phyloP scores from a whole-genome alignment of 2,888 invertebrate genomes.

The Entomobrya proxima region DNA sequence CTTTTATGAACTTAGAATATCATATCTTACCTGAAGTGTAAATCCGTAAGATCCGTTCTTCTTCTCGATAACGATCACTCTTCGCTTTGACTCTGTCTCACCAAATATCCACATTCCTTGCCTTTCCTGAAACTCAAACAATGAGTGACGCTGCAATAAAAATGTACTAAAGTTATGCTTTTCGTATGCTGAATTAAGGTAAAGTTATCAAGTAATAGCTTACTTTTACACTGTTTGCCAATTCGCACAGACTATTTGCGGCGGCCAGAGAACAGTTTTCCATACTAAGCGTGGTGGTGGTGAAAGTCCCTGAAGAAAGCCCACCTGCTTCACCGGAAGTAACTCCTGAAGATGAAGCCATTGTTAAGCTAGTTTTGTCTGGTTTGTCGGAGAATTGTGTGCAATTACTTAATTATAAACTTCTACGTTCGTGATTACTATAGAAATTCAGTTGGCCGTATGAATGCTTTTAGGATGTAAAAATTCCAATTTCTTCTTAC shows the following conservation, averaged over 20 bases:
- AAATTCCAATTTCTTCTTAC: too few relatives aligned
- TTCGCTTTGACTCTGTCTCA: slow-evolving; percentile 79
- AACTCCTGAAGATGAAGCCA: neutral
- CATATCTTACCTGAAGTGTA: slow-evolving; percentile 85
- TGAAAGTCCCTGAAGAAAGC: slow-evolving; percentile 47
- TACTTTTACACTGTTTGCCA: slow-evolving; percentile 70
- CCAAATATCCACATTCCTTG: slow-evolving; percentile 75
- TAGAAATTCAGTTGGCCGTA: too few relatives aligned
- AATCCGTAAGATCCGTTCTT: slow-evolving; percentile 95
- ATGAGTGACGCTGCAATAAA: neutral
- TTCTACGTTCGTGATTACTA: too few relatives aligned
- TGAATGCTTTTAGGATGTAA: too few relatives aligned
- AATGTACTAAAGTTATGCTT: neutral
- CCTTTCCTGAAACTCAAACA: slow-evolving; percentile 58
- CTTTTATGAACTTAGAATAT: neutral
- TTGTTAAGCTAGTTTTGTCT: neutral
- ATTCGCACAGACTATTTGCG: slow-evolving; percentile 67
- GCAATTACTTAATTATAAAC: neutral
- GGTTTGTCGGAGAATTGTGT: too few relatives aligned
- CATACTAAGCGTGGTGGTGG: slow-evolving; percentile 59
- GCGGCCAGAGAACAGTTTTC: slow-evolving; percentile 68
- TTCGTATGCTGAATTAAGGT: neutral
- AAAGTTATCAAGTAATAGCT: too few relatives aligned
- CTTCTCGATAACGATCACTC: slow-evolving; percentile 92
- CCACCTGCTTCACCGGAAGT: slow-evolving; percentile 12